Conservation (phyloP, 2,113 vertebrate genomes). For the Notothenia coriiceps region DNA sequence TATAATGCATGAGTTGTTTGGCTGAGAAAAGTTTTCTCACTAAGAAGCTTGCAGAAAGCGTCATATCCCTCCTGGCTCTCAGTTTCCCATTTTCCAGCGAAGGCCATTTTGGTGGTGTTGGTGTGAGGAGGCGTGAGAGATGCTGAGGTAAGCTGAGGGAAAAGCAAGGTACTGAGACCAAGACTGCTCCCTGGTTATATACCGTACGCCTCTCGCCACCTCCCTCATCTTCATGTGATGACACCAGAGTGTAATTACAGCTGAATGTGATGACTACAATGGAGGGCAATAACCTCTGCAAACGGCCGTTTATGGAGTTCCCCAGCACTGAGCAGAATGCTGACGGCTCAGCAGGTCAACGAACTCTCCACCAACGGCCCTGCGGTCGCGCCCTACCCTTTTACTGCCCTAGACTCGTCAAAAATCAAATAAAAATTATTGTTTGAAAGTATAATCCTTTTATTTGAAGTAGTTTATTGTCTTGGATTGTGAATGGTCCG, state of each 20-base stretch:
- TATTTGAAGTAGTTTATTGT: slow-evolving; percentile 34
- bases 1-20: not conserved
- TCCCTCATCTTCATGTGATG: slow-evolving; percentile 62
- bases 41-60: slow-evolving; percentile 86
- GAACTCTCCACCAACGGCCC: slow-evolving; percentile 62
- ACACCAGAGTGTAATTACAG: slow-evolving; percentile 59
- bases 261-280: slow-evolving; percentile 57
- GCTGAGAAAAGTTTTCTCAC: slow-evolving; percentile 63
- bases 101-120: slow-evolving; percentile 83
- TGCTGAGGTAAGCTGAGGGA: slow-evolving; percentile 62
- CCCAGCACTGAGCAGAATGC: slow-evolving; percentile 58
- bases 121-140: slow-evolving; percentile 46
- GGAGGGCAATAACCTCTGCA: slow-evolving; percentile 60
- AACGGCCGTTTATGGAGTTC: slow-evolving; percentile 62
- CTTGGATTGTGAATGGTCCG: slow-evolving; percentile 13
- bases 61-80: slow-evolving; percentile 91
- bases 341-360: slow-evolving; percentile 71
- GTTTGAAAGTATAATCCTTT: slow-evolving; percentile 23
- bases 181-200: slow-evolving; percentile 72
- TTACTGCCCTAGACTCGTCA: slow-evolving; percentile 40
- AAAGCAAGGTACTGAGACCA: slow-evolving; percentile 58
- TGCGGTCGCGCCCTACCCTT: slow-evolving; percentile 52
- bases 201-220: slow-evolving; percentile 46
- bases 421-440: slow-evolving; percentile 53
- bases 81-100: slow-evolving; percentile 88